Percentiles rank a stretch among this genome's conserved stretches.
Evolutionary conservation across 2,888 invertebrate genomes (phyloP).

Genomic region (Dascillus cervinus): DNA sequence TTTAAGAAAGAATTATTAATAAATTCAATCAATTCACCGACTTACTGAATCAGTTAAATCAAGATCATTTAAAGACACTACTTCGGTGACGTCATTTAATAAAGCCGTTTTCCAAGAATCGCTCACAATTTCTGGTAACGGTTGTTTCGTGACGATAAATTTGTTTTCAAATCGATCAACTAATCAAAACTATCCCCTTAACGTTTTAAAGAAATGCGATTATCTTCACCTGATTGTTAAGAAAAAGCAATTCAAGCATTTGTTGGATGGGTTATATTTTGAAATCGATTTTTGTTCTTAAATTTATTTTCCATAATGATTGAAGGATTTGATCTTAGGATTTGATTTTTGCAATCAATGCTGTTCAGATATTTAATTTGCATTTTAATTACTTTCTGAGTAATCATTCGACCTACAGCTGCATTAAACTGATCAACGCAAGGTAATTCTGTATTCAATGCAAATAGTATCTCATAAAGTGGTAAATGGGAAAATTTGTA

Average conservation of each 20-base stretch:
- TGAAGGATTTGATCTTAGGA: conserved; percentile 27
- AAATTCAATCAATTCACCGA: too few species aligned
- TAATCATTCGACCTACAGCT: conserved; percentile 25
- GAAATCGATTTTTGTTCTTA: conserved; percentile 35
- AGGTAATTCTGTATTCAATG: conserved; percentile 32
- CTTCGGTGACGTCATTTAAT: conserved; percentile 30
- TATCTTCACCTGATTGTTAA: conserved; percentile 11
- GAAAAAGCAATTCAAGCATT: too few species aligned
- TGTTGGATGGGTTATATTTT: conserved; percentile 25
- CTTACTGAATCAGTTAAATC: conserved; percentile 21
- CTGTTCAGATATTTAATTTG: conserved; percentile 31
- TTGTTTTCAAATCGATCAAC: conserved; percentile 33
- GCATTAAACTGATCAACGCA: conserved; percentile 27
- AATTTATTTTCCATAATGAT: conserved; percentile 18
- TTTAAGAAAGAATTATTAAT: too few species aligned
- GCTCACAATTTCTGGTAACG: conserved; percentile 31
- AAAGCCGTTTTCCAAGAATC: conserved; percentile 40
- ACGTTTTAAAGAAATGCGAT: conserved; percentile 33
- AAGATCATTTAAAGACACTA: conserved; percentile 32
- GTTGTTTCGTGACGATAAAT: conserved; percentile 36
- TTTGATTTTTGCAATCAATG: conserved; percentile 38
- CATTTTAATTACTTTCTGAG: conserved; percentile 23
- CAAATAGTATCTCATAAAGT: conserved; percentile 38
- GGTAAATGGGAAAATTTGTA: conserved; percentile 41
- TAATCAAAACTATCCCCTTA: conserved; percentile 39